phyloP scores from a whole-genome alignment of 2,888 invertebrate genomes.

The Aphrophora alni region DNA sequence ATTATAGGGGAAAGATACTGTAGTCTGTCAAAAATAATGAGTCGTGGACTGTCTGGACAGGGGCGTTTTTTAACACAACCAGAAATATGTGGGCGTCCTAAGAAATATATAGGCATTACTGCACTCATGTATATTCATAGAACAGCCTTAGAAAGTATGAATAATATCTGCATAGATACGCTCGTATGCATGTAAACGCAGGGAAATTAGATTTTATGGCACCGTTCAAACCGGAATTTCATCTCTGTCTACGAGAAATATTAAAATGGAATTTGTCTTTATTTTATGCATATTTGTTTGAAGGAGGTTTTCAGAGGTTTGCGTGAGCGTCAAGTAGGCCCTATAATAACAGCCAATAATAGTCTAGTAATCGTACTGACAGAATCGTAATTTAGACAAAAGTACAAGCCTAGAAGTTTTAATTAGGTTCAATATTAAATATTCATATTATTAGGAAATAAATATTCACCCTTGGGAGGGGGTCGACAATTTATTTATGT shows the following conservation, averaged over 20 bases:
- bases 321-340: not conserved
- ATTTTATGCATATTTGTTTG: not conserved
- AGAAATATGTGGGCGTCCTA: not conserved
- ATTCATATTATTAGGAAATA: too few species aligned
- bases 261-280: not conserved
- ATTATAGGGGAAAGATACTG: not conserved
- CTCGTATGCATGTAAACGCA: conserved; percentile 5
- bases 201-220: not conserved
- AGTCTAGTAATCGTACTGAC: too few species aligned
- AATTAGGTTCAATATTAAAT: too few species aligned
- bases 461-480: too few species aligned
- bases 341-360: not conserved
- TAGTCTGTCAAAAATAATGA: not conserved
- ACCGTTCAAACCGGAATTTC: not conserved
- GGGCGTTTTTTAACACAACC: not conserved
- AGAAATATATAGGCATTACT: conserved; percentile 6
- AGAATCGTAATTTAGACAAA: too few species aligned
- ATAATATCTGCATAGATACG: not conserved
- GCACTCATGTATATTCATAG: conserved; percentile 6
- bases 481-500: too few species aligned
- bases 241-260: not conserved
- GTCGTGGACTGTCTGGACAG: not conserved
- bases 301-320: not conserved
- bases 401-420: too few species aligned
- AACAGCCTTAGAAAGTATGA: not conserved